phyloP scores from a whole-genome alignment of 2,113 vertebrate species.

The Mustela nigripes region DNA sequence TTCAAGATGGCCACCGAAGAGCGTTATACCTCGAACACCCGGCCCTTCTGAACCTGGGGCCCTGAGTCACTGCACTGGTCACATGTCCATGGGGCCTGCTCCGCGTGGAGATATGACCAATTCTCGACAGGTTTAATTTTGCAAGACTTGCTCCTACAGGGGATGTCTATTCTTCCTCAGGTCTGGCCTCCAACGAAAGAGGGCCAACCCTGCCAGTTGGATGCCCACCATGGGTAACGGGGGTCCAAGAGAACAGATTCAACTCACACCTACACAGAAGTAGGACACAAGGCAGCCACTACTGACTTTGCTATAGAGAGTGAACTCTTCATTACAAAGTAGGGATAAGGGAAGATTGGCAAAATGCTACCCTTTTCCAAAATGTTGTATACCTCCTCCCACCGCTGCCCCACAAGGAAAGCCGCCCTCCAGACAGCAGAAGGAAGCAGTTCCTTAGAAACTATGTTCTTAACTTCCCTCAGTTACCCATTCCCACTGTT shows the following conservation, averaged over 20 bases:
- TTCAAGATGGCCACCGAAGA: background rate
- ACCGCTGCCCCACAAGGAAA: background rate
- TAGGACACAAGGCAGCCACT: conserved; percentile 56
- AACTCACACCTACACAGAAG: conserved; percentile 7
- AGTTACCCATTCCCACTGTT: background rate
- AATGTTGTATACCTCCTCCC: background rate
- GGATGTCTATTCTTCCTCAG: background rate
- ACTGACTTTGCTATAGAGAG: conserved; percentile 68
- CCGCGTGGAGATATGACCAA: background rate
- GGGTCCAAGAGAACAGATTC: conserved; percentile 49
- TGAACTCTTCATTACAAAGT: conserved; percentile 76
- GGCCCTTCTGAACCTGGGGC: background rate
- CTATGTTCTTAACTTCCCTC: background rate
- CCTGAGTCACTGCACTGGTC: background rate
- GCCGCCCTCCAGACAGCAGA: background rate
- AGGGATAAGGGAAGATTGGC: background rate
- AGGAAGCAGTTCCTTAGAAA: conserved; percentile 56
- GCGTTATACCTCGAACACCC: background rate
- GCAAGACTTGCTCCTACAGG: background rate
- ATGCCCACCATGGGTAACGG: background rate
- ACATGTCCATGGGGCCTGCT: background rate
- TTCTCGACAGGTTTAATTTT: background rate
- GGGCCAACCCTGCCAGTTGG: background rate
- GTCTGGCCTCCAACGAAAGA: background rate
- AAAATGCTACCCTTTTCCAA: conserved; percentile 16